Evolutionary conservation across 2,888 invertebrate species (phyloP).

Genomic region (Tenthredo distinguenda): DNA sequence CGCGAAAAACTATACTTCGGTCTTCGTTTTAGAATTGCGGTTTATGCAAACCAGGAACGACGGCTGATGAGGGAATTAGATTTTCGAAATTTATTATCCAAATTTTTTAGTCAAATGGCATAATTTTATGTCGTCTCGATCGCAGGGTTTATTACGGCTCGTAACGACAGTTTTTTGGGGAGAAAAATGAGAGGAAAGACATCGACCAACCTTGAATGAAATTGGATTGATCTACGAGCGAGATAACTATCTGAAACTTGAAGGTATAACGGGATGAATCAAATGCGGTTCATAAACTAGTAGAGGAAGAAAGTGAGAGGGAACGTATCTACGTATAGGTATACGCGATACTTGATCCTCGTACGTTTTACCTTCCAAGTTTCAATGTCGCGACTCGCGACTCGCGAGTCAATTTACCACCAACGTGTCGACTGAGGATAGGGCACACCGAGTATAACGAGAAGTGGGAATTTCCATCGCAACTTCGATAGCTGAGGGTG

Average conservation of each 20-base stretch:
- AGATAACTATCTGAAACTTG: background rate
- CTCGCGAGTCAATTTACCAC: slow-evolving; percentile 8
- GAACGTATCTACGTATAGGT: background rate
- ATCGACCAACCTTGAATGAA: background rate
- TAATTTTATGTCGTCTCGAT: background rate
- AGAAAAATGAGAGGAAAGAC: background rate
- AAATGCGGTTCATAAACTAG: background rate
- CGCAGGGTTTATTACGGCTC: background rate
- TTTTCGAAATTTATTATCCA: too few species aligned
- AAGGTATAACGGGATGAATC: background rate
- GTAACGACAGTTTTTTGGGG: background rate
- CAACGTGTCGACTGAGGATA: slow-evolving; percentile 16
- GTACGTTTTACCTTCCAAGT: slow-evolving; percentile 2
- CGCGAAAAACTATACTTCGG: background rate
- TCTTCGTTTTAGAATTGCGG: too few species aligned
- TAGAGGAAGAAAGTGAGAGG: slow-evolving; percentile 15
- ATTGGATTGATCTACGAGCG: background rate
- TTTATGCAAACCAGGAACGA: too few species aligned
- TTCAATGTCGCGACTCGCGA: background rate
- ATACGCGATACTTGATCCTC: slow-evolving; percentile 42
- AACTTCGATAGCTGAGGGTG: background rate
- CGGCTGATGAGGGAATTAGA: too few species aligned
- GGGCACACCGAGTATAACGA: background rate
- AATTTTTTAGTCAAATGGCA: too few species aligned
- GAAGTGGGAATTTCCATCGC: background rate